These are phyloP conservation scores for Seriola aureovittata DNA, from an alignment of 2,113 vertebrate genomes.

Conservation along the genomic window DNA sequence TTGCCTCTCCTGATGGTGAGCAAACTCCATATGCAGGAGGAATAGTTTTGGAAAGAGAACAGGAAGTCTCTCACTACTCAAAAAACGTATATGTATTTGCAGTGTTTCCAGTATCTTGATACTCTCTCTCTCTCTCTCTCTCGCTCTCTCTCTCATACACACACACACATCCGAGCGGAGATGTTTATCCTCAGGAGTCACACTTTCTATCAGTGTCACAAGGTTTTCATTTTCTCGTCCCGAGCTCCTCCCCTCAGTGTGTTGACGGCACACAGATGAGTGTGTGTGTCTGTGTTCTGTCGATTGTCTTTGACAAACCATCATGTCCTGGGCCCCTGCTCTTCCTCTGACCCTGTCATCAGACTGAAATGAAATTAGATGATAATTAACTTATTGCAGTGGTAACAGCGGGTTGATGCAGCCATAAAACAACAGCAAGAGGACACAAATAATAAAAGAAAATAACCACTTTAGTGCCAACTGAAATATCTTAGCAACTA, in stretches of 20 bases:
- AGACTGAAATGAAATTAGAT: not conserved
- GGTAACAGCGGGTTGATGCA: not conserved
- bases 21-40: too few species aligned
- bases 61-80: too few species aligned
- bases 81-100: too few species aligned
- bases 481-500: too few species aligned
- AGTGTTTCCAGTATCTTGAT: too few species aligned
- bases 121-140: too few species aligned
- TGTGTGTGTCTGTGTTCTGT: too few species aligned
- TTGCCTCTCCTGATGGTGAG: too few species aligned
- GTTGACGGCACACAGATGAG: not conserved
- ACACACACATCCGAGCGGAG: not conserved
- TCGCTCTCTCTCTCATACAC: not conserved
- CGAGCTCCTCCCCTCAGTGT: not conserved
- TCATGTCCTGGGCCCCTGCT: not conserved
- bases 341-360: not conserved
- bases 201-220: conserved; percentile 24
- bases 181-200: not conserved
- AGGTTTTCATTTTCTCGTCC: conserved; percentile 34
- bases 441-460: too few species aligned
- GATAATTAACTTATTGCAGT: not conserved
- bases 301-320: too few species aligned
- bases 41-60: too few species aligned
- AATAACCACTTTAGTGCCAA: too few species aligned
- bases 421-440: not conserved